Evolutionary conservation across 92 coral and sea anemone species (phyloP).

Genomic region (Bergia sp.): DNA sequence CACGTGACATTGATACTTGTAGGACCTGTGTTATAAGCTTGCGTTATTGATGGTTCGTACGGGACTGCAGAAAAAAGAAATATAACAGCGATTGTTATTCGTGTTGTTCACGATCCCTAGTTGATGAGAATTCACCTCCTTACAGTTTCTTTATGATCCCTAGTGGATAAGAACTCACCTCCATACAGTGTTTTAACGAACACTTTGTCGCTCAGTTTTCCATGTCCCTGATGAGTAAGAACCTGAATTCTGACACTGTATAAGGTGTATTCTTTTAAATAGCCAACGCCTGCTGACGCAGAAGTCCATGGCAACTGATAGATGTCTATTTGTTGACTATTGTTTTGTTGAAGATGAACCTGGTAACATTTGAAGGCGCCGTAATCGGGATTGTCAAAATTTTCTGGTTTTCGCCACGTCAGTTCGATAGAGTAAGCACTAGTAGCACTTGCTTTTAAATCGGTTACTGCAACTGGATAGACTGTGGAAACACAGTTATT

Average conservation of each 20-base stretch:
- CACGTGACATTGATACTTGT: constrained; percentile 30
- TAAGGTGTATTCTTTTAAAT: background rate
- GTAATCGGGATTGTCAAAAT: background rate
- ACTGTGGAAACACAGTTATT: background rate
- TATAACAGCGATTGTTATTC: background rate
- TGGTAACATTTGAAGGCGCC: constrained; percentile 9
- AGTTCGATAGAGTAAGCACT: background rate
- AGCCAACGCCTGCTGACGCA: background rate
- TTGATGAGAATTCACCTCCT: background rate
- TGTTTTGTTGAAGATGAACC: background rate
- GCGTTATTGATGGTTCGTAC: background rate
- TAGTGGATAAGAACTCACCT: background rate
- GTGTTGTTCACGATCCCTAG: background rate
- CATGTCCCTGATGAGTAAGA: constrained; percentile 22
- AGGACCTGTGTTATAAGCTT: background rate
- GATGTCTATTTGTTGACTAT: background rate
- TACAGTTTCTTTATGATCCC: background rate
- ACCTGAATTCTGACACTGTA: constrained; percentile 28
- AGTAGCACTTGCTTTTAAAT: background rate
- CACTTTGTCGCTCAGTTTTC: constrained; percentile 29
- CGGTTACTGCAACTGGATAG: background rate
- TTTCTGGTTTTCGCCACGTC: constrained; percentile 6
- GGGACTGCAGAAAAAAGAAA: background rate
- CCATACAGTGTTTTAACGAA: constrained; percentile 8
- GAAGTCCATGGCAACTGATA: too few relatives aligned